A percentile compares a stretch with the other conserved stretches of the same genome.
Evolutionary conservation across 2,797 vertebrate species (phyloP).

Genomic region (Rhinophrynus dorsalis): DNA sequence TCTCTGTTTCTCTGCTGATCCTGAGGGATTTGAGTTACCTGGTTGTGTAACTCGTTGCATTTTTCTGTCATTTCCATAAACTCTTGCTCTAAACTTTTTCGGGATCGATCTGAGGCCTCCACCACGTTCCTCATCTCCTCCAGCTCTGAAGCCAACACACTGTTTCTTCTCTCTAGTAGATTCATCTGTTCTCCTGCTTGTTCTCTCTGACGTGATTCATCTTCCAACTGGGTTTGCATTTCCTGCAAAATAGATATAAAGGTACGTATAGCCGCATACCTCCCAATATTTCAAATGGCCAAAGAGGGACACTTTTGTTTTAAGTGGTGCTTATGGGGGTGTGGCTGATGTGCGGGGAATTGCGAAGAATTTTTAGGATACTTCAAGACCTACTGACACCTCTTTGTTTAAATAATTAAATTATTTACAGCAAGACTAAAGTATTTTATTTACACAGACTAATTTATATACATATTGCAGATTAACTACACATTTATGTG

Average conservation of each 20-base stretch:
- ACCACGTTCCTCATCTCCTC: conserved; percentile 64
- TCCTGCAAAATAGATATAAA: conserved; percentile 59
- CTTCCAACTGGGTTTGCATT: conserved; percentile 76
- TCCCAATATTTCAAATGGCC: too few relatives aligned
- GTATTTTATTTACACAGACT: too few relatives aligned
- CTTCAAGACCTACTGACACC: too few relatives aligned
- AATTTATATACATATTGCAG: too few relatives aligned
- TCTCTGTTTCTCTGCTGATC: too few relatives aligned
- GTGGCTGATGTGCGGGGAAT: too few relatives aligned
- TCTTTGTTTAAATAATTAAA: too few relatives aligned
- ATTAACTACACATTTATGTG: too few relatives aligned
- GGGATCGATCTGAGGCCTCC: conserved; percentile 68
- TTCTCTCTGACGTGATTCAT: conserved; percentile 68
- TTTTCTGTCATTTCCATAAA: conserved; percentile 70
- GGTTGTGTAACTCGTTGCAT: conserved; percentile 70
- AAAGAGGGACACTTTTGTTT: too few relatives aligned
- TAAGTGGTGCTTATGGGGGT: too few relatives aligned
- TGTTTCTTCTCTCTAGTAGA: conserved; percentile 70
- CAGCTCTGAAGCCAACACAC: conserved; percentile 63
- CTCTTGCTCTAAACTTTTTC: conserved; percentile 71
- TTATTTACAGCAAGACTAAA: too few relatives aligned
- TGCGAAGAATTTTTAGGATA: too few relatives aligned
- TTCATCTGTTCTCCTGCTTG: conserved; percentile 66
- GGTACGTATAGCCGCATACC: not conserved
- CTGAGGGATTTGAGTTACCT: conserved; percentile 62